phyloP scores from a whole-genome alignment of 2,797 vertebrate genomes.

The Pseudotriccus pelzelni region DNA sequence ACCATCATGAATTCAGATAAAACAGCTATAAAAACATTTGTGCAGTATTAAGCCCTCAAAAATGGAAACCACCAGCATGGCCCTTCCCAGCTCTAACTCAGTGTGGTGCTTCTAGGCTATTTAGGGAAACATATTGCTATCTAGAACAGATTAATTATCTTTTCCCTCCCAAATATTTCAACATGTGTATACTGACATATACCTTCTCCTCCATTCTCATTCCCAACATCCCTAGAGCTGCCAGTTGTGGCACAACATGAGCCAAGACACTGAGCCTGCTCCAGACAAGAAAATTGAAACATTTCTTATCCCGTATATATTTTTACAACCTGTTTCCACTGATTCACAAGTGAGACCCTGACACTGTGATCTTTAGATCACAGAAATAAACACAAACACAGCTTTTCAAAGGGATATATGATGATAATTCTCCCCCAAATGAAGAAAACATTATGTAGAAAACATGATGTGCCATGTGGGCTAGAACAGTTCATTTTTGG shows the following conservation, averaged over 20 bases:
- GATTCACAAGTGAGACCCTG: neutral
- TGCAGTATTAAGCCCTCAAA: neutral
- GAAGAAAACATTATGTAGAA: neutral
- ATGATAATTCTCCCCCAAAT: neutral
- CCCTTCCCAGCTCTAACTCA: neutral
- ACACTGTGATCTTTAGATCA: neutral
- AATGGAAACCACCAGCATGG: neutral
- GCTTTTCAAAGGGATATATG: neutral
- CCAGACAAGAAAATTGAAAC: neutral
- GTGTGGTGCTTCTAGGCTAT: neutral
- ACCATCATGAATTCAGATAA: neutral
- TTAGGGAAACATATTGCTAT: neutral
- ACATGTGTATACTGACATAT: neutral
- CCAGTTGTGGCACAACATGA: neutral
- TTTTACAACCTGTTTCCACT: neutral
- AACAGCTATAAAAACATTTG: neutral
- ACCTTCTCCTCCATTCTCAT: neutral
- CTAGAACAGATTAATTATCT: neutral
- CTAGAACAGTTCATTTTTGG: neutral
- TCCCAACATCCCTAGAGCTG: neutral
- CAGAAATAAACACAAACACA: neutral
- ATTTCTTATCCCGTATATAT: neutral
- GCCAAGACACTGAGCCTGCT: neutral
- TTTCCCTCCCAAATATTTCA: neutral
- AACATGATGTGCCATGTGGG: neutral